Evolutionary conservation across 2,888 invertebrate genomes (phyloP).

Genomic region (Drosophila hamatofila): DNA sequence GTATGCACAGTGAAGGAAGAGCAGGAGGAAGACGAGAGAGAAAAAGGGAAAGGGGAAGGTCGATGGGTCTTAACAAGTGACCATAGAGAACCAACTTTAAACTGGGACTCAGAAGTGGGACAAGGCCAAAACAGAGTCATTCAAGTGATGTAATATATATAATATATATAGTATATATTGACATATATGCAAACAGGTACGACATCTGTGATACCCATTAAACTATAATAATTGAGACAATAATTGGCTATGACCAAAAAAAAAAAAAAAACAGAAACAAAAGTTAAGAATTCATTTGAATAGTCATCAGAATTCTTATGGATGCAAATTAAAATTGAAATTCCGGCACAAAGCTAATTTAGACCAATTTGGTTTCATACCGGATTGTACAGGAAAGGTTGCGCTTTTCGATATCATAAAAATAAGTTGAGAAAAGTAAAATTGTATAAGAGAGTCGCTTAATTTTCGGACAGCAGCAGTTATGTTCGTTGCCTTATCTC

Average conservation of each 20-base stretch:
- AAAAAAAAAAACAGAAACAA: neutral
- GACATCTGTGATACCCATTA: slow-evolving; percentile 1
- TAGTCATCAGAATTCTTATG: slow-evolving; percentile 10
- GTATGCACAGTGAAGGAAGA: neutral
- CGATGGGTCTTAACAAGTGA: neutral
- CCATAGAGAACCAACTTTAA: slow-evolving; percentile 14
- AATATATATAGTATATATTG: neutral
- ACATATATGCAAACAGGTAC: slow-evolving; percentile 1
- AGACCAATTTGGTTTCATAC: slow-evolving; percentile 43
- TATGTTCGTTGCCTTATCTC: slow-evolving; percentile 19
- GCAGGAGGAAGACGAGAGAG: neutral
- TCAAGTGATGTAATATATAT: slow-evolving; percentile 16
- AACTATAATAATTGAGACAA: slow-evolving; percentile 26
- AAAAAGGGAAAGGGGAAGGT: neutral
- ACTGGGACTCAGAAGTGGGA: slow-evolving; percentile 4
- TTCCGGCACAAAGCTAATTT: slow-evolving; percentile 33
- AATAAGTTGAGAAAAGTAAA: neutral
- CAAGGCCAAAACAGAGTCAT: slow-evolving; percentile 4
- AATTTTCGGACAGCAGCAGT: neutral
- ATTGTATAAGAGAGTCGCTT: slow-evolving; percentile 9
- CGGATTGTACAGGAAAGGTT: slow-evolving; percentile 45
- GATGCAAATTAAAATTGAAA: slow-evolving; percentile 29
- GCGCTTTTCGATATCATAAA: slow-evolving; percentile 3
- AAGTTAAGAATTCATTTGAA: slow-evolving; percentile 9
- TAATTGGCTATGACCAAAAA: slow-evolving; percentile 26